These are phyloP conservation scores for Phyllotreta cruciferae DNA, from an alignment of 2,888 invertebrate species.

Conservation along the genomic window DNA sequence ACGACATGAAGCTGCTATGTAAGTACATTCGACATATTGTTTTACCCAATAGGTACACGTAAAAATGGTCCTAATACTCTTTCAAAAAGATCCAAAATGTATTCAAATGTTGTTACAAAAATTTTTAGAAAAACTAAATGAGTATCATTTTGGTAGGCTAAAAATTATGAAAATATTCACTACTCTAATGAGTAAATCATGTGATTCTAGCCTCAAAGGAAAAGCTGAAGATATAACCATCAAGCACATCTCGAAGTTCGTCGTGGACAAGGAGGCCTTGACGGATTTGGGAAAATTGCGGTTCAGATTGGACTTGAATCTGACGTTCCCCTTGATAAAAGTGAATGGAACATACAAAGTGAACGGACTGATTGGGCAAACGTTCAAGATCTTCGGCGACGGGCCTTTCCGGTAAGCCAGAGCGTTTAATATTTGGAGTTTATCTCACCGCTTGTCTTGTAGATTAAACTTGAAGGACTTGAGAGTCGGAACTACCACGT, in stretches of 20 bases:
- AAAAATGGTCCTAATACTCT: no score
- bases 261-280: constrained; percentile 54
- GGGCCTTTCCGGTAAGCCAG: constrained; percentile 58
- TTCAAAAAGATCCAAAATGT: no score
- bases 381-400: constrained; percentile 55
- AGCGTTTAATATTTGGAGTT: background rate
- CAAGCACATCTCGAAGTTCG: constrained; percentile 56
- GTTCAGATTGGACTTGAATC: constrained; percentile 54
- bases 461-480: constrained; percentile 56
- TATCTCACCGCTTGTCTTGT: constrained; percentile 12
- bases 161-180: no score
- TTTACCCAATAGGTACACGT: no score
- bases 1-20: constrained; percentile 56
- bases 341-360: constrained; percentile 57
- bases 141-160: no score
- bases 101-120: no score
- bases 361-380: constrained; percentile 54
- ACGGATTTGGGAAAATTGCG: constrained; percentile 51
- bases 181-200: constrained; percentile 18
- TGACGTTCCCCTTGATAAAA: constrained; percentile 57
- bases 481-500: constrained; percentile 52
- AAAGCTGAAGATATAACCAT: constrained; percentile 55
- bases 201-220: constrained; percentile 54
- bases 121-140: no score
- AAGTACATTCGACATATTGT: constrained; percentile 30